These are phyloP conservation scores for Parazoanthus swiftii DNA, from an alignment of 92 coral and sea anemone genomes.

Conservation along the genomic window DNA sequence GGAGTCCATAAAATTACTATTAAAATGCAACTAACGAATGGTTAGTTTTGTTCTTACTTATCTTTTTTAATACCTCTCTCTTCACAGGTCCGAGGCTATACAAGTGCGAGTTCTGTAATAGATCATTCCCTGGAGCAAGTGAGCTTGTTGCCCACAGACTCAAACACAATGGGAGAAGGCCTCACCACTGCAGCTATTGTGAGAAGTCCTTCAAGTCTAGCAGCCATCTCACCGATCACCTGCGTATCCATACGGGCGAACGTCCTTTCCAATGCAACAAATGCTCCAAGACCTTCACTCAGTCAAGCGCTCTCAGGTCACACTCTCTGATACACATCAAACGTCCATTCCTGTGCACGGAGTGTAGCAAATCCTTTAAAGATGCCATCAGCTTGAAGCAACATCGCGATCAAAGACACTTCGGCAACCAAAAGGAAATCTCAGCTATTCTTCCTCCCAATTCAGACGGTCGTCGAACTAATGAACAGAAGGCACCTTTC, in stretches of 20 bases:
- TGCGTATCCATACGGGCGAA: conserved; percentile 41
- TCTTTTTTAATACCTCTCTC: not conserved
- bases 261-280: conserved; percentile 18
- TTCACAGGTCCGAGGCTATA: not conserved
- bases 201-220: conserved; percentile 30
- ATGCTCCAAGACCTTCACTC: conserved; percentile 31
- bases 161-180: conserved; percentile 26
- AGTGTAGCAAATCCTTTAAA: conserved; percentile 34
- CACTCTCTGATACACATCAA: conserved; percentile 20
- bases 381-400: not conserved
- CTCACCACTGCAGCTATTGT: conserved; percentile 33
- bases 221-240: conserved; percentile 36
- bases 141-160: not conserved
- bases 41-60: no score
- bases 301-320: conserved; percentile 29
- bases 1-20: not conserved
- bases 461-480: not conserved
- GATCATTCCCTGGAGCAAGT: not conserved
- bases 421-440: not conserved
- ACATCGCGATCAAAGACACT: conserved; percentile 4
- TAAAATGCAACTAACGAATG: no score
- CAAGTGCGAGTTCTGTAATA: conserved; percentile 18
- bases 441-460: not conserved
- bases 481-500: not conserved
- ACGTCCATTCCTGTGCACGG: conserved; percentile 28